Conservation (phyloP, 1,140 invertebrate genomes). For the Gryon sp. region DNA sequence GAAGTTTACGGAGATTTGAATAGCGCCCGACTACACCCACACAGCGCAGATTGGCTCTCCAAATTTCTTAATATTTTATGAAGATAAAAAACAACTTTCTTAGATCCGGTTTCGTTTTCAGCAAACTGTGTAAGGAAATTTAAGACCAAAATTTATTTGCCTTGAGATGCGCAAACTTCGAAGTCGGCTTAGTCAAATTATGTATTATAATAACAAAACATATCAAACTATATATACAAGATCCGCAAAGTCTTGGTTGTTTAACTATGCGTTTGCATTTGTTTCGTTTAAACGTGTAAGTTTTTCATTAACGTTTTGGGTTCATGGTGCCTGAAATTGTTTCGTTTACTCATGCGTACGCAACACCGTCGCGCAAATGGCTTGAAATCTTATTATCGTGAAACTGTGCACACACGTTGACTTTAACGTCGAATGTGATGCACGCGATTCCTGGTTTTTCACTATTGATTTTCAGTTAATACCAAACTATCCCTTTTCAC, state of each 20-base stretch:
- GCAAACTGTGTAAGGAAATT: too few relatives aligned
- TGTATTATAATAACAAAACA: too few relatives aligned
- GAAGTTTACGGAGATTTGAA: constrained; percentile 55
- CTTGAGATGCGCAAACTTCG: too few relatives aligned
- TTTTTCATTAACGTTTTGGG: constrained; percentile 34
- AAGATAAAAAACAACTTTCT: too few relatives aligned
- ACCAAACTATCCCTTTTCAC: constrained; percentile 4
- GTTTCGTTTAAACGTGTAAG: too few relatives aligned
- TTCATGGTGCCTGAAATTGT: constrained; percentile 10
- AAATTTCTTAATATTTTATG: constrained; percentile 53
- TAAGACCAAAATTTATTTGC: constrained; percentile 31
- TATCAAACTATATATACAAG: too few relatives aligned
- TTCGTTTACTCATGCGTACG: constrained; percentile 30
- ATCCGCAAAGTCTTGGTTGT: constrained; percentile 5
- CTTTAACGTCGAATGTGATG: constrained; percentile 19
- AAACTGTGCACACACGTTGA: constrained; percentile 19
- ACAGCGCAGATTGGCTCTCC: constrained; percentile 16
- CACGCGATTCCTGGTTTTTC: constrained; percentile 1
- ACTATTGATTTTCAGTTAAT: constrained; percentile 19
- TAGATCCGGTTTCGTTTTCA: too few relatives aligned
- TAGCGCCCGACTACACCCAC: constrained; percentile 24
- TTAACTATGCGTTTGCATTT: constrained; percentile 23
- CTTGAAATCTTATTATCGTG: constrained; percentile 39
- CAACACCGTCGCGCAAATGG: constrained; percentile 20
- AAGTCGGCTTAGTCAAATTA: too few relatives aligned